Evolutionary conservation across 2,888 invertebrate species (phyloP), one percentile per base, ranked within the genome.

Genomic region (Tipula vernalis): DNA sequence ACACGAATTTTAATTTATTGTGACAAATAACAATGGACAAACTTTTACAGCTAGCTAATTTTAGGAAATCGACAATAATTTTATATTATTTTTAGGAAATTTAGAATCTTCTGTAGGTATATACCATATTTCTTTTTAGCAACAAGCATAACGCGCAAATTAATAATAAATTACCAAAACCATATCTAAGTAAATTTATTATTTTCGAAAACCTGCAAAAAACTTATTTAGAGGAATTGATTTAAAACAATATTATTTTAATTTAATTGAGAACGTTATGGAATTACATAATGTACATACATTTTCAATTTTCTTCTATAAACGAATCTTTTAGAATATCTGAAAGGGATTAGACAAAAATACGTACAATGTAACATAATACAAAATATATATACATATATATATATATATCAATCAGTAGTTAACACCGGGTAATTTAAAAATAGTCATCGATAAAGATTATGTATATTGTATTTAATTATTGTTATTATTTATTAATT

Each of bases 51-150:
- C 71, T n/a, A 71, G 71, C 71, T 71, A 71, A 28, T 71, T 71
- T 71, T 71, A 71, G 71, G 71, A 71, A 71, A 71, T 71, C 71
- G 71, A 71, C 71, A 71, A 71, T 71, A 71, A 71, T 71, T 71
- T 71, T 71, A 8, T 71, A 51, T 51, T 5, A 51, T 51, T 51
- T 51, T 4, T 51, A 51, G 15, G 51, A 15, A 51, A 51, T 51
- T 39, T 39, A 39, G 39, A 39, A 39, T 39, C n/a, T 47, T n/a
- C 47, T 47, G 47, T 47, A 47, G 3, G 8, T 44, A 44, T 44
- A 12, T 8, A n/a, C n/a, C n/a, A n/a, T n/a, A n/a, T 47, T 39
- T 6, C 39, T 39, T 39, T 39, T 47, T 12, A 47, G 47, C 47
- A n/a, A 47, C 12, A 47, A 47, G 47, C 47, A n/a, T 13, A 47